phyloP scores from a whole-genome alignment of 1,140 invertebrate genomes.

The Holotrichia oblita region DNA sequence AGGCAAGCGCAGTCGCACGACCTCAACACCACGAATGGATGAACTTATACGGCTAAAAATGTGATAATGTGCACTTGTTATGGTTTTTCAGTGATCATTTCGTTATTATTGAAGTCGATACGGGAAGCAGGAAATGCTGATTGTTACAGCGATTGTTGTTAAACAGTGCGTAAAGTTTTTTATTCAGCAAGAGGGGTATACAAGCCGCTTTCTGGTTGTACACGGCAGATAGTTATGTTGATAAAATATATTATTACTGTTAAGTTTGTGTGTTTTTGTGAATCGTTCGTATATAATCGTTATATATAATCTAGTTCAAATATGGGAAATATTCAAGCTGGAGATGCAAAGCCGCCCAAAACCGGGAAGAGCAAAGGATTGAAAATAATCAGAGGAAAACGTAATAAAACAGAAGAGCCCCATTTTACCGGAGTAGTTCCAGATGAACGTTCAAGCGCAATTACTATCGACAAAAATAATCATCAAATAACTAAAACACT shows the following conservation, averaged over 20 bases:
- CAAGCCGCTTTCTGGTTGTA: background rate
- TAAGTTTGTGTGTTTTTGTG: conserved; percentile 13
- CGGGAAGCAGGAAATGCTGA: conserved; percentile 29
- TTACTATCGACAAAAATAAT: background rate
- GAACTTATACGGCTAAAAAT: conserved; percentile 11
- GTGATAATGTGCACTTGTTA: conserved; percentile 36
- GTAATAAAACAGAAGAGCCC: conserved; percentile 51
- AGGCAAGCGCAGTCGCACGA: conserved; percentile 13
- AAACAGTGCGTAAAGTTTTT: conserved; percentile 29
- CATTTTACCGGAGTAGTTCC: conserved; percentile 52
- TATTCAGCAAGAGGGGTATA: background rate
- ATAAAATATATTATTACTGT: background rate
- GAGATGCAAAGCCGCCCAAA: conserved; percentile 50
- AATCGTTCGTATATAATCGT: background rate
- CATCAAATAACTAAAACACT: conserved; percentile 30
- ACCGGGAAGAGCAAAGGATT: conserved; percentile 50
- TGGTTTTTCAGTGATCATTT: conserved; percentile 15
- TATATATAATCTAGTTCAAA: background rate
- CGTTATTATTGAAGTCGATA: conserved; percentile 28
- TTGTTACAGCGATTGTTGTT: conserved; percentile 28
- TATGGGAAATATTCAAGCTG: conserved; percentile 53
- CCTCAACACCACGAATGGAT: background rate
- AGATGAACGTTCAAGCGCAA: conserved; percentile 43
- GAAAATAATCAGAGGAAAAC: conserved; percentile 55
- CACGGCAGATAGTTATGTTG: conserved; percentile 27